Percentiles rank a stretch among this genome's conserved stretches.
Evolutionary conservation across 2,113 vertebrate species (phyloP).

Genomic region (Stigmatopora nigra): DNA sequence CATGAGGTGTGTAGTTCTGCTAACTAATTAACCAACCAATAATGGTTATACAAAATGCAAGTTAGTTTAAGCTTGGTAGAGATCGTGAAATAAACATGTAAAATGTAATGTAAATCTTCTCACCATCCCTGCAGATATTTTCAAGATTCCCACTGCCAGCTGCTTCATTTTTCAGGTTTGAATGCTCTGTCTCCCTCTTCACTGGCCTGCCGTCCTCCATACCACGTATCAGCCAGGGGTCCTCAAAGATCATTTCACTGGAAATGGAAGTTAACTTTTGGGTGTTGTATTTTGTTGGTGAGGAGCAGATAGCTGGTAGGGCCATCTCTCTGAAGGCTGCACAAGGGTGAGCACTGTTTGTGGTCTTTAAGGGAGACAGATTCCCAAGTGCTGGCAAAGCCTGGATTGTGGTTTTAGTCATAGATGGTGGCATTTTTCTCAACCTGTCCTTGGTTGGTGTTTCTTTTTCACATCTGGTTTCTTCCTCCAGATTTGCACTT

Average conservation of each 20-base stretch:
- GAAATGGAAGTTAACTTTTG: conserved; percentile 54
- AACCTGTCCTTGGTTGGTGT: conserved; percentile 69
- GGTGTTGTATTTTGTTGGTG: conserved; percentile 52
- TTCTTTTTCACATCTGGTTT: conserved; percentile 59
- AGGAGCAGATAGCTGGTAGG: conserved; percentile 39
- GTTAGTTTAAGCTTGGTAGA: neutral
- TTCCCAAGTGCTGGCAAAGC: conserved; percentile 68
- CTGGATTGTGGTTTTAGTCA: conserved; percentile 81
- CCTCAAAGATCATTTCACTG: conserved; percentile 79
- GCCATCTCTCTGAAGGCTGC: conserved; percentile 75
- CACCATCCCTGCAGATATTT: conserved; percentile 31
- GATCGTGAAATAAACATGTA: no score
- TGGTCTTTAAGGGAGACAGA: conserved; percentile 79
- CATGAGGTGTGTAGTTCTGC: neutral
- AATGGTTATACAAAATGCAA: neutral
- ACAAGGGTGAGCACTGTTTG: conserved; percentile 78
- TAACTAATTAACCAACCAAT: neutral
- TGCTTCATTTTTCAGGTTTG: conserved; percentile 21
- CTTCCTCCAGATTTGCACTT: conserved; percentile 61
- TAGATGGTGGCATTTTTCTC: conserved; percentile 73
- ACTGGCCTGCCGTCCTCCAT: conserved; percentile 65
- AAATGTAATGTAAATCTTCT: neutral
- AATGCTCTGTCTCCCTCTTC: conserved; percentile 47
- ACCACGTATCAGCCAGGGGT: conserved; percentile 92
- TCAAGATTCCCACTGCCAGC: conserved; percentile 13